Evolutionary conservation across 2,888 invertebrate species (phyloP).

Genomic region (Tubulanus polymorphus): DNA sequence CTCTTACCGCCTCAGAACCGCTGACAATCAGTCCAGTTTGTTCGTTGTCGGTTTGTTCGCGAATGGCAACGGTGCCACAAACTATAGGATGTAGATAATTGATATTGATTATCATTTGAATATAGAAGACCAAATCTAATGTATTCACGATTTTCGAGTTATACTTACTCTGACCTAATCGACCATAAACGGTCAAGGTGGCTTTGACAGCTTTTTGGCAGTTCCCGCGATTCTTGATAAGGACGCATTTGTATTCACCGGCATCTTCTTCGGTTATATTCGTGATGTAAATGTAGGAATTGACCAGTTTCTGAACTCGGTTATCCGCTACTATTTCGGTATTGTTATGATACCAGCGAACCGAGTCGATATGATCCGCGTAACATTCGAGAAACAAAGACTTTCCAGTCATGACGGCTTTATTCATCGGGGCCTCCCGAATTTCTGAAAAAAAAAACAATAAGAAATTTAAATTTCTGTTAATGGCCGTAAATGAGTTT

Average conservation of each 20-base stretch:
- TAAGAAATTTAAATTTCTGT: no score
- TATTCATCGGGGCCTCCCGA: neutral
- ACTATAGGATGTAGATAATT: neutral
- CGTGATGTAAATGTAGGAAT: neutral
- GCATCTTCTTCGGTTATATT: neutral
- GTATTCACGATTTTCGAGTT: no score
- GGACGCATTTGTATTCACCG: neutral
- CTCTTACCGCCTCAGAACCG: neutral
- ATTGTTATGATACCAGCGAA: neutral
- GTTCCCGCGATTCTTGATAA: no score
- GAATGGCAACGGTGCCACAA: no score
- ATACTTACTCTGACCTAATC: no score
- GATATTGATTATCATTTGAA: no score
- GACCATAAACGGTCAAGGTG: no score
- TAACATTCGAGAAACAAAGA: neutral
- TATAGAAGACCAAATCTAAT: neutral
- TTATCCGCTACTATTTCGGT: neutral
- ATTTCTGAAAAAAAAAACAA: neutral
- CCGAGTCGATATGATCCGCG: neutral
- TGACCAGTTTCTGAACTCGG: neutral
- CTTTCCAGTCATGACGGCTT: neutral
- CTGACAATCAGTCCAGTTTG: neutral
- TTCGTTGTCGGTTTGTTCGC: no score
- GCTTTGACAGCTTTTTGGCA: neutral
- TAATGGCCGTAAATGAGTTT: no score